Evolutionary conservation across 2,888 invertebrate species (phyloP), one percentile per base, ranked within the genome.

Genomic region (Phytoseiulus persimilis): DNA sequence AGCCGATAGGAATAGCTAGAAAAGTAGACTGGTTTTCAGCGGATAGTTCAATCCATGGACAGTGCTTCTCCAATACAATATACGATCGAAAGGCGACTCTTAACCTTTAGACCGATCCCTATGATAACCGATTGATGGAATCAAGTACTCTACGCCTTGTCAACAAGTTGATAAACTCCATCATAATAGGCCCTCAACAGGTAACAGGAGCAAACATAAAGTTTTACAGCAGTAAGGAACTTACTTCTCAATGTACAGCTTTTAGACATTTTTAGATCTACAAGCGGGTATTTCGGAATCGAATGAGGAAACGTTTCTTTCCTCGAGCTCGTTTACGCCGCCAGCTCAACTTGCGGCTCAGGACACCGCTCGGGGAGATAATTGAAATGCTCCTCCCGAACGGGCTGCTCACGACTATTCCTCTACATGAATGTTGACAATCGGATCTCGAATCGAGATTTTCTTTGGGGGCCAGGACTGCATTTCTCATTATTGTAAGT

Each of bases 1-100:
- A n/a, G n/a, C n/a, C n/a, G n/a, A n/a, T 23, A 3, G 65, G 65
- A 65, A 23, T 1, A 65, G 65, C 1, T 65, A 18, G 18, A 28
- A 14, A 23, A 23, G 39, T 9, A 39, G 9, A 6, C 39, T 65
- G 18, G 18, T 65, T 65, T 18, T 14, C 28, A 65, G 65, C 65
- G 18, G 65, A 23, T 65, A 65, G 65, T 65, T 65, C 65, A 33
- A 87, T 87, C 87, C 87, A n/a, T 33, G 33, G 87, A 87, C 87
- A 87, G 87, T 87, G 87, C 87, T 45, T n/a, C 45, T 87, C 18
- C 33, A 87, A 87, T 87, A 87, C 45, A 87, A 32, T 39, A 1
- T 11, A 28, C 87, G n/a, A 33, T 31, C 87, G 31, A 87, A 87
- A 87, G 87, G 87, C 32, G 87, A 87, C 87, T 87, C 87, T 87